Evolutionary conservation across 2,113 vertebrate genomes (phyloP).

Genomic region (Ivindomyrus marchei): DNA sequence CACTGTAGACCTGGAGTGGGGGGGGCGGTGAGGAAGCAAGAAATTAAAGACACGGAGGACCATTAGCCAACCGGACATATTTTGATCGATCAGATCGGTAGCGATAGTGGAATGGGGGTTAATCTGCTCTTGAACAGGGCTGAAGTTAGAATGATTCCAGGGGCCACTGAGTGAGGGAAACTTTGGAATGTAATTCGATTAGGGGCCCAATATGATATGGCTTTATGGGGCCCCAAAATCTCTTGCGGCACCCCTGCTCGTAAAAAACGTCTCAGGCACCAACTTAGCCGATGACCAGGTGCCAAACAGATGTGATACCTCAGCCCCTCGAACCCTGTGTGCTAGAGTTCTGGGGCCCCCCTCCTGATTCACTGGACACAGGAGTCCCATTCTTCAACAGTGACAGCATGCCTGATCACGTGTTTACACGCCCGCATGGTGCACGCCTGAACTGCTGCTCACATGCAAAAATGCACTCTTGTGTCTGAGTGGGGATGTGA

Average conservation of each 20-base stretch:
- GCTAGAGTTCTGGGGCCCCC: neutral
- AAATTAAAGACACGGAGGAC: neutral
- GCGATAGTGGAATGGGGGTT: neutral
- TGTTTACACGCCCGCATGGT: neutral
- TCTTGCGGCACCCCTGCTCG: neutral
- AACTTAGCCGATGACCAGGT: neutral
- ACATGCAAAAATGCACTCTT: neutral
- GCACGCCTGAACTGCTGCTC: neutral
- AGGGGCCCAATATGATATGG: neutral
- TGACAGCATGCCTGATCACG: neutral
- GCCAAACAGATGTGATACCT: neutral
- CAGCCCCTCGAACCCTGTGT: neutral
- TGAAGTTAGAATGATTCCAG: neutral
- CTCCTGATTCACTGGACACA: neutral
- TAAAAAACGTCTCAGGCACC: neutral
- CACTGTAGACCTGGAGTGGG: constrained; percentile 53
- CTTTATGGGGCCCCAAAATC: neutral
- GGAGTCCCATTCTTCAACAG: neutral
- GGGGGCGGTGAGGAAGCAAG: neutral
- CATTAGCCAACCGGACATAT: neutral
- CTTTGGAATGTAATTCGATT: neutral
- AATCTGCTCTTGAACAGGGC: neutral
- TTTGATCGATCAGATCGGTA: neutral
- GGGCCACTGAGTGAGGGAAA: neutral
- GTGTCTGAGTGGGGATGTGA: neutral